A percentile compares a stretch with the other conserved stretches of the same genome.
phyloP scores from a whole-genome alignment of 2,797 vertebrate genomes.

The Gymnothorax javanicus region DNA sequence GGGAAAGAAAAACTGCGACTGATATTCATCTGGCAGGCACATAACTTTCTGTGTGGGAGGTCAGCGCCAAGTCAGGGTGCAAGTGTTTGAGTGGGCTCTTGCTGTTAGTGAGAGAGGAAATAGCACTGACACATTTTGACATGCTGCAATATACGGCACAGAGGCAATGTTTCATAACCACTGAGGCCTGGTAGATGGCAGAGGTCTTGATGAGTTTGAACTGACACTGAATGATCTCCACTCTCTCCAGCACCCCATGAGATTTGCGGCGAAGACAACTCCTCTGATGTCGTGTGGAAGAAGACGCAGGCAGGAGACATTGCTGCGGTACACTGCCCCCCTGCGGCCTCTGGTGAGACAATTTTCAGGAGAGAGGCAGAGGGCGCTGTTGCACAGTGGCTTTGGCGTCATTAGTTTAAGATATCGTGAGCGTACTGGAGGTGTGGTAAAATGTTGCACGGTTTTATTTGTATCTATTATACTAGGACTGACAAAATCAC shows the following conservation, averaged over 20 bases:
- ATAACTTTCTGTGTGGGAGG: slow-evolving; percentile 16
- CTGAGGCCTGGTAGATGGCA: neutral
- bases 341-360: slow-evolving; percentile 85
- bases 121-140: neutral
- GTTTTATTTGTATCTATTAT: neutral
- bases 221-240: neutral
- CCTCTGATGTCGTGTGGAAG: slow-evolving; percentile 86
- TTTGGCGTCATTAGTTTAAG: neutral
- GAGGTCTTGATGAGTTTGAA: neutral
- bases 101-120: neutral
- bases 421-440: neutral
- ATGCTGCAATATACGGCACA: neutral
- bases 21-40: neutral
- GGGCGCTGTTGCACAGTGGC: neutral
- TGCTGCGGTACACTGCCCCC: slow-evolving; percentile 83
- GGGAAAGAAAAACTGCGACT: neutral
- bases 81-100: neutral
- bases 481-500: neutral
- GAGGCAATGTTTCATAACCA: neutral
- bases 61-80: neutral
- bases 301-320: slow-evolving; percentile 88
- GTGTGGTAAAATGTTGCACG: neutral
- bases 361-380: neutral
- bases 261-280: slow-evolving; percentile 88
- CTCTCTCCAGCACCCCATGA: slow-evolving; percentile 85